A percentile compares a stretch with the other conserved stretches of the same genome.
Conservation (phyloP, 2,888 invertebrate genomes). For the Mythimna lalbum region DNA sequence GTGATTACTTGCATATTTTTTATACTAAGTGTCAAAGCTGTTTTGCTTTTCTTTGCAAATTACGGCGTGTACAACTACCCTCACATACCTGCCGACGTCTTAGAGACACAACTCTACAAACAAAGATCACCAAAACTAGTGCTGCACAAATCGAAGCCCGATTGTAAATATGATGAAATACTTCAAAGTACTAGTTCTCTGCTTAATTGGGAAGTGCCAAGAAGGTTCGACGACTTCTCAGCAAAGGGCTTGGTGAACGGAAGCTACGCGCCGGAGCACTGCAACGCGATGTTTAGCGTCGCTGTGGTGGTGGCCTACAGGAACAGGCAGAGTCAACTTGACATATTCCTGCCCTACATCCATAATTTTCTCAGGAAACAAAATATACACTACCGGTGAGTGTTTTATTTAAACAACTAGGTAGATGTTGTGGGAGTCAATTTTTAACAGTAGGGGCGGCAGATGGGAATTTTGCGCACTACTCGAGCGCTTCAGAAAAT, state of each 20-base stretch:
- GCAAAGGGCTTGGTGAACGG: constrained; percentile 78
- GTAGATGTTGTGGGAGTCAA: too few relatives aligned
- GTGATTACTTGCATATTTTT: constrained; percentile 68
- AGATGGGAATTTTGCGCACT: too few relatives aligned
- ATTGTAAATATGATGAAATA: constrained; percentile 80
- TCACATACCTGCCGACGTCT: constrained; percentile 46
- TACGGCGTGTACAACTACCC: constrained; percentile 54
- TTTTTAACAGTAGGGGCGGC: too few relatives aligned
- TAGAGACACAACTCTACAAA: constrained; percentile 47
- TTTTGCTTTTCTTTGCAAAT: constrained; percentile 35
- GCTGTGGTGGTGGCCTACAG: constrained; percentile 96
- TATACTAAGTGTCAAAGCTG: constrained; percentile 40
- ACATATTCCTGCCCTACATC: constrained; percentile 95
- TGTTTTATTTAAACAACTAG: neutral
- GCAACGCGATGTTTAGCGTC: constrained; percentile 90
- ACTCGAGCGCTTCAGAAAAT: too few relatives aligned
- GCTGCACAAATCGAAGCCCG: constrained; percentile 65
- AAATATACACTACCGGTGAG: constrained; percentile 93
- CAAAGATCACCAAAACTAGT: constrained; percentile 65
- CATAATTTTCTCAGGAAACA: constrained; percentile 96
- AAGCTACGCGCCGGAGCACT: constrained; percentile 77
- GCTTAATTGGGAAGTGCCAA: constrained; percentile 70
- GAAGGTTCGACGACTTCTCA: constrained; percentile 71
- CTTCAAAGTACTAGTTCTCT: constrained; percentile 70
- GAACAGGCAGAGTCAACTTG: constrained; percentile 94